Evolutionary conservation across 2,113 vertebrate genomes (phyloP).

Genomic region (Python bivittatus): DNA sequence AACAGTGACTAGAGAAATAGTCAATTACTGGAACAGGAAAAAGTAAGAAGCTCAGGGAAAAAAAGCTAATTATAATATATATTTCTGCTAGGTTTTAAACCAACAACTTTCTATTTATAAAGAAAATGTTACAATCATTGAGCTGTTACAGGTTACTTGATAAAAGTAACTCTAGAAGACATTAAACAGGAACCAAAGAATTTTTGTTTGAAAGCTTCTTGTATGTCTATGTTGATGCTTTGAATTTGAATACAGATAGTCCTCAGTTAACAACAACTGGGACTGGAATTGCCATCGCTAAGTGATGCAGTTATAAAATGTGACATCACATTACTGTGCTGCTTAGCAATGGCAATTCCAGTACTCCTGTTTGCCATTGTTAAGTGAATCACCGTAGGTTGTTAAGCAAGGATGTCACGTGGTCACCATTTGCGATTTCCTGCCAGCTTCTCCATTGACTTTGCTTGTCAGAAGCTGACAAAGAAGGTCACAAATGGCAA

Average conservation of each 20-base stretch:
- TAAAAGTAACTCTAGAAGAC: background rate
- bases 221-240: background rate
- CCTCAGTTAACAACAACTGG: too few relatives aligned
- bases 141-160: background rate
- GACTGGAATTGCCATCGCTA: background rate
- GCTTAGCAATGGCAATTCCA: background rate
- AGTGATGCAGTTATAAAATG: background rate
- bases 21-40: background rate
- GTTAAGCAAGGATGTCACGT: background rate
- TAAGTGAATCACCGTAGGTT: background rate
- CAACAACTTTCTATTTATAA: background rate
- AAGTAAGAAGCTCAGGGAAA: background rate
- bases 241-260: background rate
- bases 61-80: background rate
- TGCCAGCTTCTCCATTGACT: background rate
- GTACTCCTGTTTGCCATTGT: background rate
- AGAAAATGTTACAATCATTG: background rate
- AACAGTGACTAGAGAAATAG: background rate
- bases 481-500: background rate
- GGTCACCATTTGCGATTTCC: background rate
- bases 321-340: background rate
- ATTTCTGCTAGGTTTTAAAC: background rate
- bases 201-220: background rate
- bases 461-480: background rate
- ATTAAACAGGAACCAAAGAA: background rate